These are phyloP conservation scores for Grammomys surdaster DNA, from an alignment of 2,113 vertebrate species.

Conservation along the genomic window DNA sequence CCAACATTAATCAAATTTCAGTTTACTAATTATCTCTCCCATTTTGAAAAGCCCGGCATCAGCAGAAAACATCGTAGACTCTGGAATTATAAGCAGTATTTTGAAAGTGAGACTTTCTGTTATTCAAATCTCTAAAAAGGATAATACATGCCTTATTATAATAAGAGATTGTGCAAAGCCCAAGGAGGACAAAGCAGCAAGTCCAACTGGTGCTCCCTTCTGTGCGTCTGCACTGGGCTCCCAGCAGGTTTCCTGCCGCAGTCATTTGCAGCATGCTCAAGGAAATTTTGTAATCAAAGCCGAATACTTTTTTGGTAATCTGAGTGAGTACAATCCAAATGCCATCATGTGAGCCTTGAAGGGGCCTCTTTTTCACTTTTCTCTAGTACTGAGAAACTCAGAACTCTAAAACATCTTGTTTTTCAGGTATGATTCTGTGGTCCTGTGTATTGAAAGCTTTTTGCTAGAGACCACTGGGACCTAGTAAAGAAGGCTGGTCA, in stretches of 20 bases:
- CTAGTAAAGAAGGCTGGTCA: neutral
- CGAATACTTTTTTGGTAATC: slow-evolving; percentile 59
- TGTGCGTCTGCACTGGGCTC: slow-evolving; percentile 53
- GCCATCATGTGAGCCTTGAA: slow-evolving; percentile 57
- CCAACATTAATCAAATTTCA: slow-evolving; percentile 80
- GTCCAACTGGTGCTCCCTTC: slow-evolving; percentile 70
- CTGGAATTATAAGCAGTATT: slow-evolving; percentile 61
- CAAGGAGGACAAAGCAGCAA: slow-evolving; percentile 72
- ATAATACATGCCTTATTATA: slow-evolving; percentile 74
- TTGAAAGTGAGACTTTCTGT: slow-evolving; percentile 74
- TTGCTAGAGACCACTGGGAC: neutral
- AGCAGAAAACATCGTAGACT: slow-evolving; percentile 55
- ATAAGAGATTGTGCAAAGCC: slow-evolving; percentile 75
- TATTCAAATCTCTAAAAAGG: slow-evolving; percentile 69
- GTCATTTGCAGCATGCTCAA: slow-evolving; percentile 65
- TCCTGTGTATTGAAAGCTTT: slow-evolving; percentile 32
- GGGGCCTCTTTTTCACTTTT: neutral
- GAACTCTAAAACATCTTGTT: neutral
- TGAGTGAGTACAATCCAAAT: slow-evolving; percentile 44
- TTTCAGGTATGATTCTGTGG: neutral
- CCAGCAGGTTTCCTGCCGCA: slow-evolving; percentile 36
- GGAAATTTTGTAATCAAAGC: slow-evolving; percentile 69
- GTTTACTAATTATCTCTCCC: slow-evolving; percentile 65
- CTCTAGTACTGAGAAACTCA: slow-evolving; percentile 18
- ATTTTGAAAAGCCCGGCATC: slow-evolving; percentile 71